phyloP scores from a whole-genome alignment of 1,140 invertebrate species.

The Hycleus cichorii region DNA sequence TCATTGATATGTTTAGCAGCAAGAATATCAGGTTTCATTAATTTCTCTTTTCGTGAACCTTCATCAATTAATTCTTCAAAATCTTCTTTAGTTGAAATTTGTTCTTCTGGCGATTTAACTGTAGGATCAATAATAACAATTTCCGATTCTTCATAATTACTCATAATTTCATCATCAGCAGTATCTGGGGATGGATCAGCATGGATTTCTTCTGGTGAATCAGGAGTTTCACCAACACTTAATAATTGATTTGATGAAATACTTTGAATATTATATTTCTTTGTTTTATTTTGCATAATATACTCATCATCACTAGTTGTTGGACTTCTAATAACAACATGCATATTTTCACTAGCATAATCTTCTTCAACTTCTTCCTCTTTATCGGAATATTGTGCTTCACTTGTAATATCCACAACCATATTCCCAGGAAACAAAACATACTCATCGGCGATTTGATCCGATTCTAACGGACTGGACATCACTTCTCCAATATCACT shows the following conservation, averaged over 20 bases:
- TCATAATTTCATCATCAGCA: constrained; percentile 41
- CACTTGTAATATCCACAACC: constrained; percentile 51
- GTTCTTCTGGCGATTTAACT: constrained; percentile 52
- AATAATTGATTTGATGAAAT: constrained; percentile 38
- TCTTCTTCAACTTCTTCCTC: constrained; percentile 42
- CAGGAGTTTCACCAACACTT: constrained; percentile 39
- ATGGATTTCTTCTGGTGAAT: constrained; percentile 47
- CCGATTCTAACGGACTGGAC: constrained; percentile 50
- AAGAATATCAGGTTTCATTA: constrained; percentile 32
- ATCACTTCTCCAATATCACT: constrained; percentile 48
- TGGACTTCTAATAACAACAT: constrained; percentile 38
- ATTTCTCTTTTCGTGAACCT: constrained; percentile 46
- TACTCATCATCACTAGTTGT: constrained; percentile 39
- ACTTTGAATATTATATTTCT: constrained; percentile 31
- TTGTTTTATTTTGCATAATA: constrained; percentile 34
- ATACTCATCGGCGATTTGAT: constrained; percentile 53
- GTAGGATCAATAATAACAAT: constrained; percentile 54
- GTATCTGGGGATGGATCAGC: constrained; percentile 44
- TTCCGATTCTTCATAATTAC: constrained; percentile 50
- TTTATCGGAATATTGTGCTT: constrained; percentile 53
- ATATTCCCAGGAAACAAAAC: constrained; percentile 54
- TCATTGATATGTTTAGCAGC: constrained; percentile 32
- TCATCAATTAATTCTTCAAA: constrained; percentile 54
- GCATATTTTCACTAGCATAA: constrained; percentile 40
- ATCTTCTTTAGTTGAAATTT: constrained; percentile 54